These are phyloP conservation scores for Poecilia gillii DNA, from an alignment of 2,797 vertebrate genomes.

Conservation along the genomic window DNA sequence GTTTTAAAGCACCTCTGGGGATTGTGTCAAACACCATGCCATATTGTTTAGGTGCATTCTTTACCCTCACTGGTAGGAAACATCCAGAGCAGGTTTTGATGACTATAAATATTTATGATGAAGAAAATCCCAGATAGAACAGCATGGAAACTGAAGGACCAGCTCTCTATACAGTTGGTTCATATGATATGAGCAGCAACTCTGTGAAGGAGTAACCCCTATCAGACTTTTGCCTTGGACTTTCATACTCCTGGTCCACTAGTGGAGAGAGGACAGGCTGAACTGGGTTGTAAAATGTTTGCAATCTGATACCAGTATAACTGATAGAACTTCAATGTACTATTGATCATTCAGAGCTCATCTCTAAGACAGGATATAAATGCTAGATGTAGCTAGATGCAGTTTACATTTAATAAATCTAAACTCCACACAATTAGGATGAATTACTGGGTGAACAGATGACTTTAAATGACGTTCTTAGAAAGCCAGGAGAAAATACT, in stretches of 20 bases:
- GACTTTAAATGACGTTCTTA: background rate
- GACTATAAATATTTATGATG: background rate
- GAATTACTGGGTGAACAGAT: background rate
- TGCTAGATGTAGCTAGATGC: no score
- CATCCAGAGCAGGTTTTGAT: background rate
- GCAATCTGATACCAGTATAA: background rate
- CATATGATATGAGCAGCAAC: background rate
- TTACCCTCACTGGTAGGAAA: background rate
- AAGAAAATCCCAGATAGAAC: background rate
- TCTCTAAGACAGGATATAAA: no score
- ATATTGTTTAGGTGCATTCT: background rate
- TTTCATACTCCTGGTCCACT: background rate
- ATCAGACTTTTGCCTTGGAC: background rate
- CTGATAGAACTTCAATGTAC: background rate
- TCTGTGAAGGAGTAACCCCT: background rate
- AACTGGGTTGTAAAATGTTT: background rate
- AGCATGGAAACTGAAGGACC: background rate
- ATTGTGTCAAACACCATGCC: background rate
- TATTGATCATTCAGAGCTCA: no score
- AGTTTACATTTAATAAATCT: no score
- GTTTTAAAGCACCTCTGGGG: background rate
- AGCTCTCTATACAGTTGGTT: background rate
- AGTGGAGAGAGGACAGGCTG: background rate
- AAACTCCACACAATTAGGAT: background rate
- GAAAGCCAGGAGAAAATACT: background rate